phyloP scores from a whole-genome alignment of 2,888 invertebrate genomes.

The Bombyx huttoni region DNA sequence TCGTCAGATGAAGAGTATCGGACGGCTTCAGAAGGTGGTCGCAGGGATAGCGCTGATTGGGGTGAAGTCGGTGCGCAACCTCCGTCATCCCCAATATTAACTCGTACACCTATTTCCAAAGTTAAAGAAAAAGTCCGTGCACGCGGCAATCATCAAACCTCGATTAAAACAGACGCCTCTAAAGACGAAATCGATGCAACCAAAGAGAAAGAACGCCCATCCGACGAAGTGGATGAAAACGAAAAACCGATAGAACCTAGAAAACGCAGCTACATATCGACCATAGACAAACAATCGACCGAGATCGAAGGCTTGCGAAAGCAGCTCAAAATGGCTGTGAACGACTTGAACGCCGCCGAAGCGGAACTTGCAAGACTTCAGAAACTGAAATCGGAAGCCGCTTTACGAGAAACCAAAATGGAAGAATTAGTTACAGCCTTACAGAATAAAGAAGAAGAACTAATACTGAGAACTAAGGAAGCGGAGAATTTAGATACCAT shows the following conservation, averaged over 20 bases:
- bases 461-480: constrained; percentile 79
- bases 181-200: constrained; percentile 68
- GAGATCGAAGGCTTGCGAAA: constrained; percentile 80
- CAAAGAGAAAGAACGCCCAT: constrained; percentile 53
- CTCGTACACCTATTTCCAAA: constrained; percentile 67
- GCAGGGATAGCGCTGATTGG: constrained; percentile 89
- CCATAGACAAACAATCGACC: constrained; percentile 76
- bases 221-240: constrained; percentile 53
- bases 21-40: constrained; percentile 87
- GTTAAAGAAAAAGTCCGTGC: constrained; percentile 68
- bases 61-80: constrained; percentile 73
- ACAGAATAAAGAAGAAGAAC: constrained; percentile 83
- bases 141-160: constrained; percentile 73
- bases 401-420: constrained; percentile 80
- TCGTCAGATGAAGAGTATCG: constrained; percentile 91
- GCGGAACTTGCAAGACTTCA: constrained; percentile 81
- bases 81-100: constrained; percentile 74
- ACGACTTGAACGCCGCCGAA: constrained; percentile 77
- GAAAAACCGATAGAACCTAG: constrained; percentile 60
- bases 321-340: constrained; percentile 75
- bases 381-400: constrained; percentile 79
- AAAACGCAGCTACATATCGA: constrained; percentile 67
- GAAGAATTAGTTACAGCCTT: constrained; percentile 83
- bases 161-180: constrained; percentile 68
- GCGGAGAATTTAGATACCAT: constrained; percentile 76